Evolutionary conservation across 2,113 vertebrate genomes (phyloP).

Genomic region (Antechinus flavipes): DNA sequence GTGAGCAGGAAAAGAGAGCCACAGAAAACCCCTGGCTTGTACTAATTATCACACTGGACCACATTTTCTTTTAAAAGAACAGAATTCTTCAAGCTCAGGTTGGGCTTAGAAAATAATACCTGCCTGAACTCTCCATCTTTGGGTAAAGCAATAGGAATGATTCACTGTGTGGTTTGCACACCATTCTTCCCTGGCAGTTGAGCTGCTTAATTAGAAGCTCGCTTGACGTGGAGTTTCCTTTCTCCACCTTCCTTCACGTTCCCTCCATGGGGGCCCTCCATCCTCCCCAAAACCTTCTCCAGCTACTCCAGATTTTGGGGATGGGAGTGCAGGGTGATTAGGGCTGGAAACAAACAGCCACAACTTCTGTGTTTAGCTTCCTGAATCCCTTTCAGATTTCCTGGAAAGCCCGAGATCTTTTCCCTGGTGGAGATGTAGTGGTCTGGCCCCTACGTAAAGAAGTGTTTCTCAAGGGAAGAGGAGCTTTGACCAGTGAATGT

Average conservation of each 20-base stretch:
- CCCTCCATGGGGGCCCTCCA: background rate
- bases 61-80: background rate
- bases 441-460: background rate
- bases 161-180: slow-evolving; percentile 83
- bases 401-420: background rate
- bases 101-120: slow-evolving; percentile 71
- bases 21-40: background rate
- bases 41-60: background rate
- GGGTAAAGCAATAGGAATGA: slow-evolving; percentile 76
- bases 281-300: background rate
- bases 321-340: background rate
- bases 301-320: background rate
- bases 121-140: slow-evolving; percentile 80
- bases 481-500: background rate
- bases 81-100: slow-evolving; percentile 52
- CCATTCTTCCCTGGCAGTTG: slow-evolving; percentile 57
- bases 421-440: background rate
- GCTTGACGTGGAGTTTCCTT: slow-evolving; percentile 42
- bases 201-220: slow-evolving; percentile 41
- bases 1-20: background rate
- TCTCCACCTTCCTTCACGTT: background rate
- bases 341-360: background rate
- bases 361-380: background rate
- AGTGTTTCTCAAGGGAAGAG: background rate
- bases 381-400: background rate